Percentiles rank a stretch among this genome's conserved stretches.
Evolutionary conservation across 30 jellyfish, hydroid and myxozoan genomes (phyloP).

Genomic region (Aurelia aurita complex sp. Pacific): DNA sequence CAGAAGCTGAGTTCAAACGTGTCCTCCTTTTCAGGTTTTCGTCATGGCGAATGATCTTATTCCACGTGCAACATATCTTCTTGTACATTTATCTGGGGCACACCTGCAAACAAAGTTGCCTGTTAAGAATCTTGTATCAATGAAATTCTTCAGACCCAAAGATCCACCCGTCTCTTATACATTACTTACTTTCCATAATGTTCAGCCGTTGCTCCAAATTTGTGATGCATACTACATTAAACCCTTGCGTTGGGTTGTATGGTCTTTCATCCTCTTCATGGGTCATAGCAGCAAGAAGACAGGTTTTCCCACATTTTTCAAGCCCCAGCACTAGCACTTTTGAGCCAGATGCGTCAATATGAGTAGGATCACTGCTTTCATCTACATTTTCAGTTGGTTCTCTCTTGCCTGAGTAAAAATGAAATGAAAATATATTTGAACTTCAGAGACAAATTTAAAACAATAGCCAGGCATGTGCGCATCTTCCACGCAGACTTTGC

Average conservation of each 20-base stretch:
- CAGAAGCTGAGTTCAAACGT: too few relatives aligned
- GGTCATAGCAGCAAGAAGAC: slow-evolving; percentile 60
- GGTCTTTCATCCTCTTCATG: slow-evolving; percentile 41
- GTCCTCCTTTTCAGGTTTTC: too few relatives aligned
- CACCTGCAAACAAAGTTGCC: too few relatives aligned
- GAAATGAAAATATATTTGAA: neutral
- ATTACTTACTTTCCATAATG: slow-evolving; percentile 78
- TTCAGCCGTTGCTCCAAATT: slow-evolving; percentile 31
- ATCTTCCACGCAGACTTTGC: too few relatives aligned
- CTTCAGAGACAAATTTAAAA: neutral
- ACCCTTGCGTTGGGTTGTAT: slow-evolving; percentile 67
- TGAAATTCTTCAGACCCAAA: too few relatives aligned
- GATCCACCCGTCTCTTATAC: neutral
- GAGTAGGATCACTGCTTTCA: slow-evolving; percentile 3
- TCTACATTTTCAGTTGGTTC: slow-evolving; percentile 51
- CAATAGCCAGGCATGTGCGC: too few relatives aligned
- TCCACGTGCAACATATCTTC: too few relatives aligned
- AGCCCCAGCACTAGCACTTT: slow-evolving; percentile 70
- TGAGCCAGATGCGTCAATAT: slow-evolving; percentile 13
- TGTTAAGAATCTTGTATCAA: too few relatives aligned
- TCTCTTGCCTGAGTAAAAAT: neutral
- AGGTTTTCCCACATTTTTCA: slow-evolving; percentile 56
- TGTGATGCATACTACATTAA: slow-evolving; percentile 70
- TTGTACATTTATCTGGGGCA: too few relatives aligned
- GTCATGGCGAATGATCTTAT: too few relatives aligned